Evolutionary conservation across 2,797 vertebrate genomes (phyloP).

Genomic region (Gambelia wislizenii): DNA sequence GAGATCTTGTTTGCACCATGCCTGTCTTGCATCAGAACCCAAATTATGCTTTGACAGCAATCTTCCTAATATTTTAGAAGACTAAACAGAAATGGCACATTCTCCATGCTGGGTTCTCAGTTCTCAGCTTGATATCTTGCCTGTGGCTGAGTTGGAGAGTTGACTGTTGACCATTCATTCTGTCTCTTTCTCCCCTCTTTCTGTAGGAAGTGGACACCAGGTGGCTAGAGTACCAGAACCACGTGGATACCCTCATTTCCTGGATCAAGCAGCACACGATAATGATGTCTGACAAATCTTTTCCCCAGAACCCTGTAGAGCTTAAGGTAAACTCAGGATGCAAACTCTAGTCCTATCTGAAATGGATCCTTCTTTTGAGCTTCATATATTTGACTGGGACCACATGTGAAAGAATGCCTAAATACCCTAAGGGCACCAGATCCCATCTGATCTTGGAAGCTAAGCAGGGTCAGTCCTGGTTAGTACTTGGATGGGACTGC

Average conservation of each 20-base stretch:
- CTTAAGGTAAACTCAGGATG: conserved; percentile 86
- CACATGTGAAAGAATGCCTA: too few species aligned
- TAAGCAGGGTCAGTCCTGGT: too few species aligned
- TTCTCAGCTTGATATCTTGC: background rate
- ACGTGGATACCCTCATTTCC: conserved; percentile 90
- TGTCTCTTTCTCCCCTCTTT: rapidly evolving
- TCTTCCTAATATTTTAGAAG: background rate
- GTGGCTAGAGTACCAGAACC: conserved; percentile 95
- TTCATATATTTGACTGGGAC: too few species aligned
- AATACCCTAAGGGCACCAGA: too few species aligned
- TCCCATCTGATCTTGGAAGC: too few species aligned
- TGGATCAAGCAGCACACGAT: conserved; percentile 95
- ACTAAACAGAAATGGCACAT: too few species aligned
- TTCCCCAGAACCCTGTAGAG: conserved; percentile 97
- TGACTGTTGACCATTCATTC: background rate
- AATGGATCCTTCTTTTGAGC: background rate
- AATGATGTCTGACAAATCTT: conserved; percentile 95
- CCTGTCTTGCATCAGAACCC: background rate
- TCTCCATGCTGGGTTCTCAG: rapidly evolving
- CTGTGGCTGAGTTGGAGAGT: rapidly evolving
- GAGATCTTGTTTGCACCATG: background rate
- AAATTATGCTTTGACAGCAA: background rate
- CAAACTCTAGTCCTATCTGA: background rate
- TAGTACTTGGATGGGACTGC: too few species aligned
- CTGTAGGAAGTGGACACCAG: conserved; percentile 92